Conservation (phyloP, 2,797 vertebrate species). For the Myioborus miniatus region DNA sequence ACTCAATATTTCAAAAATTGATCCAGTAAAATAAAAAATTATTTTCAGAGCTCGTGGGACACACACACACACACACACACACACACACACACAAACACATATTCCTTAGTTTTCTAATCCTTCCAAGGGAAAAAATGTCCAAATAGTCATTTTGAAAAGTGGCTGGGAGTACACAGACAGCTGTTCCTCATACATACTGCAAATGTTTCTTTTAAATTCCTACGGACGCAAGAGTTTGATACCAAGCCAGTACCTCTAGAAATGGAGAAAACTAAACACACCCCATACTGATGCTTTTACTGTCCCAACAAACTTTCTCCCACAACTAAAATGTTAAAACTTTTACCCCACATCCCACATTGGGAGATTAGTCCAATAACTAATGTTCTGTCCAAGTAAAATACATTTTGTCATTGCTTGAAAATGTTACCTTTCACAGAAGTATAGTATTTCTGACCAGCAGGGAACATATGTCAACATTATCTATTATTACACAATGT, state of each 20-base stretch:
- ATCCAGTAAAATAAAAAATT: conserved; percentile 57
- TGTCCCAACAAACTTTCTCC: conserved; percentile 84
- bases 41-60: background rate
- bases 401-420: conserved; percentile 96
- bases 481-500: conserved; percentile 90
- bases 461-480: conserved; percentile 94
- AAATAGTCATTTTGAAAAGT: conserved; percentile 77
- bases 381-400: conserved; percentile 87
- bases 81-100: background rate
- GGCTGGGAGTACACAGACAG: conserved; percentile 75
- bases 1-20: conserved; percentile 20
- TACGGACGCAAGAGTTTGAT: conserved; percentile 78
- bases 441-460: conserved; percentile 90
- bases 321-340: conserved; percentile 82
- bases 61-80: background rate
- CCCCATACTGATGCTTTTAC: conserved; percentile 79
- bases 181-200: conserved; percentile 84
- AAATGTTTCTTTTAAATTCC: conserved; percentile 84
- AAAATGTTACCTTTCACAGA: conserved; percentile 94
- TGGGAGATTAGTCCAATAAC: conserved; percentile 88
- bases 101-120: conserved; percentile 62
- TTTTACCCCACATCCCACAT: conserved; percentile 84
- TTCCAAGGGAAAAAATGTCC: conserved; percentile 67
- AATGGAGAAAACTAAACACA: conserved; percentile 80
- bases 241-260: conserved; percentile 79